Percentiles rank a stretch among this genome's conserved stretches.
phyloP scores from a whole-genome alignment of 1,140 invertebrate genomes.

The Meloidogyne chitwoodi region DNA sequence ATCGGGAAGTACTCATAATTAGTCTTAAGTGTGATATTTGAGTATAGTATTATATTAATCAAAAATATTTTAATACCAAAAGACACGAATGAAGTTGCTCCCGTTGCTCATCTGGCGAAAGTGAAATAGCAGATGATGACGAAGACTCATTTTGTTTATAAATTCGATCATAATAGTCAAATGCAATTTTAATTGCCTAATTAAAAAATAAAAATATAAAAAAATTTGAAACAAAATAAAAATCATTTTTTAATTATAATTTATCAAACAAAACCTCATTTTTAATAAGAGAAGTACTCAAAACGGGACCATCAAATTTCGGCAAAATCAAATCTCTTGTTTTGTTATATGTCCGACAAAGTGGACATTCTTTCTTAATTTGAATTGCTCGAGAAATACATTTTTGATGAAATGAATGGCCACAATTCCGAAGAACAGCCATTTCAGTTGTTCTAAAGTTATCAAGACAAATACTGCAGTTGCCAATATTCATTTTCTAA shows the following conservation, averaged over 20 bases:
- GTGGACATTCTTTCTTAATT: not conserved
- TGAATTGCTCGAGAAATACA: not conserved
- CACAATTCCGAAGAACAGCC: not conserved
- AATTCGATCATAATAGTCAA: not conserved
- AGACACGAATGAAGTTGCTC: not conserved
- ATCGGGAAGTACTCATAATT: no score
- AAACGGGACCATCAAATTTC: not conserved
- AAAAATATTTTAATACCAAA: no score
- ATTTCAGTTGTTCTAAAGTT: not conserved
- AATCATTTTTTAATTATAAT: no score
- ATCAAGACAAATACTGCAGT: not conserved
- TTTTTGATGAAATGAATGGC: not conserved
- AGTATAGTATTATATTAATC: no score
- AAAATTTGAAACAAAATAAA: no score
- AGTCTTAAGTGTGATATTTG: no score
- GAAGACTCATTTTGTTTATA: not conserved
- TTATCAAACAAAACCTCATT: not conserved
- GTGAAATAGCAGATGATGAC: not conserved
- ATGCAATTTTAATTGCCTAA: not conserved
- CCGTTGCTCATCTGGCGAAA: not conserved
- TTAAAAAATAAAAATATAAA: not conserved
- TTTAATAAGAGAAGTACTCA: not conserved
- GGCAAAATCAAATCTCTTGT: not conserved
- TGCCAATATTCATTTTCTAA: not conserved
- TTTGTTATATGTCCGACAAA: not conserved